These are phyloP conservation scores for Hydrotaea cyrtoneurina DNA, from an alignment of 2,888 invertebrate genomes.

Conservation along the genomic window DNA sequence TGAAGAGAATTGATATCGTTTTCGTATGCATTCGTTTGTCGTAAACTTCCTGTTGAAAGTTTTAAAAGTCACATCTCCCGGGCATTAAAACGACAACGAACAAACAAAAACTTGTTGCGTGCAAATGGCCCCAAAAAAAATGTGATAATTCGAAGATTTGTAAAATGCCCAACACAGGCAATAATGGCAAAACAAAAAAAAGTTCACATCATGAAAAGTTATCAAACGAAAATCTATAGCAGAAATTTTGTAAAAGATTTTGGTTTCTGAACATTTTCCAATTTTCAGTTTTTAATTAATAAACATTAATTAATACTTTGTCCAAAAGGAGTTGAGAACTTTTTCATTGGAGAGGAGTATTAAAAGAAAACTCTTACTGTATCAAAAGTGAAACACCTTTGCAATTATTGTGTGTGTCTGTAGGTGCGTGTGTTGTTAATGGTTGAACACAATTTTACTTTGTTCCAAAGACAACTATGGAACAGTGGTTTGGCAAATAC, in stretches of 20 bases:
- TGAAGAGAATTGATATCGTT: too few species aligned
- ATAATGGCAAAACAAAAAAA: background rate
- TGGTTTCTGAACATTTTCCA: background rate
- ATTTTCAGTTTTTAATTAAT: slow-evolving; percentile 18
- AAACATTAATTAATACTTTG: background rate
- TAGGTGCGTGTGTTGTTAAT: too few species aligned
- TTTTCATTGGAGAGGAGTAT: background rate
- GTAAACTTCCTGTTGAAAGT: slow-evolving; percentile 26
- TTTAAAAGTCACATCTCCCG: slow-evolving; percentile 24
- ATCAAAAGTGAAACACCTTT: background rate
- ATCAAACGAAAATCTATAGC: background rate
- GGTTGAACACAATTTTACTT: too few species aligned
- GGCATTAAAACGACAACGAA: slow-evolving; percentile 23
- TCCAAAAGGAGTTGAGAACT: background rate
- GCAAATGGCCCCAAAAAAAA: background rate
- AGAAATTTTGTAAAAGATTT: background rate
- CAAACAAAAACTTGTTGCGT: slow-evolving; percentile 36
- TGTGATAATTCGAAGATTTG: background rate
- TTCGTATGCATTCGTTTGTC: background rate
- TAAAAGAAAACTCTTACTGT: background rate
- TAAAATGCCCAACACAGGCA: background rate
- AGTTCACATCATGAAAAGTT: slow-evolving; percentile 7
- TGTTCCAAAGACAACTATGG: too few species aligned
- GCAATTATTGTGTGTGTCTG: background rate
- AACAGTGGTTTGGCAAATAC: too few species aligned